Evolutionary conservation across 2,888 invertebrate species (phyloP).

Genomic region (Zaprionus lineosus): DNA sequence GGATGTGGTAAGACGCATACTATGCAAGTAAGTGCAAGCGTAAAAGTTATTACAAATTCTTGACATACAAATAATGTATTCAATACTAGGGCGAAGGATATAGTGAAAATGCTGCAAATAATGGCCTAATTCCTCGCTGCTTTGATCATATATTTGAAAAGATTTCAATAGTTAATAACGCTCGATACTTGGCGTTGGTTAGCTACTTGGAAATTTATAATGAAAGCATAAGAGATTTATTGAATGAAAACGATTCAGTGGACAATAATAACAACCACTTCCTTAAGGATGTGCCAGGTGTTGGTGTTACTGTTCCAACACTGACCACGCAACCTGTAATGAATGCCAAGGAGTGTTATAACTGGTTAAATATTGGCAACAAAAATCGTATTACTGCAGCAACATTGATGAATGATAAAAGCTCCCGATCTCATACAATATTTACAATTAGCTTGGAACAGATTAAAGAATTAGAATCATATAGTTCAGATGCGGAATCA

Average conservation of each 20-base stretch:
- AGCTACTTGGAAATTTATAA: slow-evolving; percentile 96
- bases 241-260: slow-evolving; percentile 86
- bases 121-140: slow-evolving; percentile 89
- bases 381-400: slow-evolving; percentile 91
- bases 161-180: slow-evolving; percentile 88
- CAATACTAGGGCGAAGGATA: slow-evolving; percentile 37
- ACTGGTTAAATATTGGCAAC: slow-evolving; percentile 89
- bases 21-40: slow-evolving; percentile 88
- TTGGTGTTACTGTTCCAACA: slow-evolving; percentile 84
- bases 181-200: slow-evolving; percentile 85
- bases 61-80: not conserved
- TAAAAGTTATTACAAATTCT: not conserved
- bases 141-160: slow-evolving; percentile 95
- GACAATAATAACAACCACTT: slow-evolving; percentile 71
- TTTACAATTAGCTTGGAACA: slow-evolving; percentile 93
- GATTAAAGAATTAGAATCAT: slow-evolving; percentile 83
- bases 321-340: slow-evolving; percentile 90
- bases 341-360: slow-evolving; percentile 89
- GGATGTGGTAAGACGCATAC: slow-evolving; percentile 96
- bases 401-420: slow-evolving; percentile 94
- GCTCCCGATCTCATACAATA: slow-evolving; percentile 93
- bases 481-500: slow-evolving; percentile 4
- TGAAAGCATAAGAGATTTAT: slow-evolving; percentile 94
- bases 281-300: slow-evolving; percentile 84
- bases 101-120: slow-evolving; percentile 52